These are phyloP conservation scores for Spheniscus mendiculus DNA, from an alignment of 2,113 vertebrate genomes.

Conservation along the genomic window DNA sequence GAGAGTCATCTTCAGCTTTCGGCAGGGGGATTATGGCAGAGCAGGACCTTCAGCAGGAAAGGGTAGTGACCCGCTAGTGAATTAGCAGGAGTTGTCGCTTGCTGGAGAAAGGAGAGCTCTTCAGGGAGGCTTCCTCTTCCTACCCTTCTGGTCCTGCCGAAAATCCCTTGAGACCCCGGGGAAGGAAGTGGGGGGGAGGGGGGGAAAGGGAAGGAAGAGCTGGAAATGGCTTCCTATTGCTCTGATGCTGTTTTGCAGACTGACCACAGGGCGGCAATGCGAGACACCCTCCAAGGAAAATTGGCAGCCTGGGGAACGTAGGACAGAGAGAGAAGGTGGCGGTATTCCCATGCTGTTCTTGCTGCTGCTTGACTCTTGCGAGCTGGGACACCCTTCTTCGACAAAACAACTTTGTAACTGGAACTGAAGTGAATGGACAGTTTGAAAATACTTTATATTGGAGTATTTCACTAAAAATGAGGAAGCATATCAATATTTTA, in stretches of 20 bases:
- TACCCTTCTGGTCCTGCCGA: background rate
- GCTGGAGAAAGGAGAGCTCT: background rate
- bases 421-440: background rate
- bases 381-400: background rate
- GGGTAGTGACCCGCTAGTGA: background rate
- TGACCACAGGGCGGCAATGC: conserved; percentile 1
- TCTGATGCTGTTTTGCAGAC: background rate
- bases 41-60: background rate
- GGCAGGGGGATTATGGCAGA: background rate
- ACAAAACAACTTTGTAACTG: background rate
- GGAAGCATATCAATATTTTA: background rate
- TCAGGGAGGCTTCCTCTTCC: background rate
- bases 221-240: conserved; percentile 35
- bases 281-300: background rate
- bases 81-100: background rate
- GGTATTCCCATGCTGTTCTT: background rate
- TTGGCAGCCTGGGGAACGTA: background rate
- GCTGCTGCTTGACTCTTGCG: background rate
- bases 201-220: background rate
- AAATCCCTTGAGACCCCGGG: background rate
- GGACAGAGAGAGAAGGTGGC: background rate
- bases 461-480: background rate
- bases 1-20: background rate
- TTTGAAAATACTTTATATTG: background rate
- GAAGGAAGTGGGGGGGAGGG: background rate